A percentile compares a stretch with the other conserved stretches of the same genome.
These are phyloP conservation scores for Morpho achilles DNA, from an alignment of 2,888 invertebrate species.

Conservation along the genomic window DNA sequence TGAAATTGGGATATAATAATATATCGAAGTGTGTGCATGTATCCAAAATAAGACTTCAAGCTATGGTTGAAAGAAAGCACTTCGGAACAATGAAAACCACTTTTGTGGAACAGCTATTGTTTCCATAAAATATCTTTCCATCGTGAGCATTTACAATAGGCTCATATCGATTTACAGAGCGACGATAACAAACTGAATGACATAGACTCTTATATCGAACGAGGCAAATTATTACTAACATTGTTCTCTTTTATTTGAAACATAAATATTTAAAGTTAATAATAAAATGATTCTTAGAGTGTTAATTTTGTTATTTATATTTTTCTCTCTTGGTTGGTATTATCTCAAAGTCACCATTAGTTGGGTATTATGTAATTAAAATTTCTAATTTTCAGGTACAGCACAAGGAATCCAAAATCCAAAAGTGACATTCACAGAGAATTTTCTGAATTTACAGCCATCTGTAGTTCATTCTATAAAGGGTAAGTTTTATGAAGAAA, in stretches of 20 bases:
- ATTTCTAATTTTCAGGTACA: slow-evolving; percentile 6
- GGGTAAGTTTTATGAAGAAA: slow-evolving; percentile 13
- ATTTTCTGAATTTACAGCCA: slow-evolving; percentile 5
- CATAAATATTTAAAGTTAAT: neutral
- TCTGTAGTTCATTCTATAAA: slow-evolving; percentile 8
- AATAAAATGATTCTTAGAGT: slow-evolving; percentile 26
- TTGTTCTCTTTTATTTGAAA: neutral
- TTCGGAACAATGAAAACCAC: slow-evolving; percentile 51
- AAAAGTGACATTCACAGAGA: neutral
- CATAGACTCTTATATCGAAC: slow-evolving; percentile 7
- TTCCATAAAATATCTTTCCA: slow-evolving; percentile 58
- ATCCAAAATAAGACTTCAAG: slow-evolving; percentile 12
- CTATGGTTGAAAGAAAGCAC: slow-evolving; percentile 17
- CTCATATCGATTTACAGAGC: slow-evolving; percentile 54
- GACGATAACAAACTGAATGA: slow-evolving; percentile 44
- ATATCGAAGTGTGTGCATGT: slow-evolving; percentile 5
- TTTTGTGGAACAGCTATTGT: slow-evolving; percentile 60
- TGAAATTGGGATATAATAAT: neutral
- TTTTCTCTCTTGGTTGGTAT: slow-evolving; percentile 7
- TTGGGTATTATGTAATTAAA: neutral
- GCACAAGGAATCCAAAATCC: neutral
- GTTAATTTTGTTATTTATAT: slow-evolving; percentile 3
- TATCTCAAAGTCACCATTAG: neutral
- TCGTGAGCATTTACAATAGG: slow-evolving; percentile 55
- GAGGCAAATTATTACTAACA: slow-evolving; percentile 19